Evolutionary conservation across 2,797 vertebrate genomes (phyloP).

Genomic region (Notolepis coatsorum): DNA sequence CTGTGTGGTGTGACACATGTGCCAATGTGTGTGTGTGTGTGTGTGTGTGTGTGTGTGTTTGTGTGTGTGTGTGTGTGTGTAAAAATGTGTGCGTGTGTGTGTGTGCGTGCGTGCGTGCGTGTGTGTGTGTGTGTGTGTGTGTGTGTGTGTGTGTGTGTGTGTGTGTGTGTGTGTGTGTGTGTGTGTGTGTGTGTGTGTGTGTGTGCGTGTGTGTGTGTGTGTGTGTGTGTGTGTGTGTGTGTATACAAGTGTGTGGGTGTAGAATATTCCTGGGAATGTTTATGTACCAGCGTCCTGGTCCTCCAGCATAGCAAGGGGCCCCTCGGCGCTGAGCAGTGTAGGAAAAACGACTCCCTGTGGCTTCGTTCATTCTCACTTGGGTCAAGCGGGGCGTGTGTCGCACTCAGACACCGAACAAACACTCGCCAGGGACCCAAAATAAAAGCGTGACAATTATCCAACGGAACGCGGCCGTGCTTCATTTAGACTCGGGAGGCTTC

Average conservation of each 20-base stretch:
- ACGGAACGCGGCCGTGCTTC: slow-evolving; percentile 7
- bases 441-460: slow-evolving; percentile 25
- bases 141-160: not conserved
- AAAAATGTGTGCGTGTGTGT: too few relatives aligned
- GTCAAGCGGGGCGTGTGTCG: slow-evolving; percentile 23
- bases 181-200: not conserved
- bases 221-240: not conserved
- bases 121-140: not conserved
- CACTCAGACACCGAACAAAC: slow-evolving; percentile 18
- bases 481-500: slow-evolving; percentile 17
- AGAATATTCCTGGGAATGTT: slow-evolving; percentile 13
- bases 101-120: not conserved
- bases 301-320: not conserved
- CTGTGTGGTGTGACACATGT: too few relatives aligned
- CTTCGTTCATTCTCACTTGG: slow-evolving; percentile 45
- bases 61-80: too few relatives aligned
- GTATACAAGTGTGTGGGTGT: not conserved
- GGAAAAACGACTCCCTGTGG: slow-evolving; percentile 36
- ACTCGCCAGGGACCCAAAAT: not conserved
- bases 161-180: not conserved
- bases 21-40: too few relatives aligned
- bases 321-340: slow-evolving; percentile 1
- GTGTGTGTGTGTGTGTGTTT: too few relatives aligned
- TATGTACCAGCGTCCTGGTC: slow-evolving; percentile 11
- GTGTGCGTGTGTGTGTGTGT: not conserved